phyloP scores from a whole-genome alignment of 2,797 vertebrate genomes.

The Orientallactaga sibirica region DNA sequence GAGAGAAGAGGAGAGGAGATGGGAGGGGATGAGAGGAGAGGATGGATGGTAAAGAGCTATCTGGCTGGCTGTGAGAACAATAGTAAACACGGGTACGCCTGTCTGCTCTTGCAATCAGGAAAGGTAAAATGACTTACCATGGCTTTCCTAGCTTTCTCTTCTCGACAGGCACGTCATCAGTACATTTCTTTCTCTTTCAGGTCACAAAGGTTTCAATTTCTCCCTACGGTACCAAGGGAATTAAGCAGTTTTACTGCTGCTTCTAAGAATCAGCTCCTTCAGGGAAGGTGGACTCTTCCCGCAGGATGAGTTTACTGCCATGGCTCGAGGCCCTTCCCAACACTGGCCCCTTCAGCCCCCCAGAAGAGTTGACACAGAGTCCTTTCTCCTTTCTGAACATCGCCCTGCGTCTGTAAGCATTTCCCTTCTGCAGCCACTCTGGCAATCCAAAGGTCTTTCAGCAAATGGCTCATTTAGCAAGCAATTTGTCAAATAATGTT shows the following conservation, averaged over 20 bases:
- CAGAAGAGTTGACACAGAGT: neutral
- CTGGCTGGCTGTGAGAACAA: conserved; percentile 88
- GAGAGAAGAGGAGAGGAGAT: conserved; percentile 38
- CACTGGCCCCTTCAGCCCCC: neutral
- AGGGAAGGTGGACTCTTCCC: conserved; percentile 60
- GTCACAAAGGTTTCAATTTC: conserved; percentile 87
- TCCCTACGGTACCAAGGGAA: conserved; percentile 85
- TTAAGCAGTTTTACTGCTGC: conserved; percentile 86
- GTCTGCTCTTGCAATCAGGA: conserved; percentile 85
- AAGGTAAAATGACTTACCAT: conserved; percentile 83
- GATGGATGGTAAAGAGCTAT: conserved; percentile 84
- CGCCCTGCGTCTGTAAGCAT: conserved; percentile 84
- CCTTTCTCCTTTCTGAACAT: conserved; percentile 39
- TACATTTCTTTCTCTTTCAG: conserved; percentile 82
- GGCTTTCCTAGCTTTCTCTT: conserved; percentile 85
- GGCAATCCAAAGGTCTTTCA: conserved; percentile 82
- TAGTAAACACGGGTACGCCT: conserved; percentile 87
- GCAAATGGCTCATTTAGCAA: conserved; percentile 86
- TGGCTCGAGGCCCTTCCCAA: neutral
- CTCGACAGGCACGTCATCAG: conserved; percentile 80
- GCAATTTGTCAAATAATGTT: conserved; percentile 88
- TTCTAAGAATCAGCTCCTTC: conserved; percentile 86
- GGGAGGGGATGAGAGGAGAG: neutral
- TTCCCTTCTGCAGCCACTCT: conserved; percentile 76
- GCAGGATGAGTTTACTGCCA: conserved; percentile 63